A percentile compares a stretch with the other conserved stretches of the same genome.
phyloP scores from a whole-genome alignment of 2,797 vertebrate species.

The Chelon auratus region DNA sequence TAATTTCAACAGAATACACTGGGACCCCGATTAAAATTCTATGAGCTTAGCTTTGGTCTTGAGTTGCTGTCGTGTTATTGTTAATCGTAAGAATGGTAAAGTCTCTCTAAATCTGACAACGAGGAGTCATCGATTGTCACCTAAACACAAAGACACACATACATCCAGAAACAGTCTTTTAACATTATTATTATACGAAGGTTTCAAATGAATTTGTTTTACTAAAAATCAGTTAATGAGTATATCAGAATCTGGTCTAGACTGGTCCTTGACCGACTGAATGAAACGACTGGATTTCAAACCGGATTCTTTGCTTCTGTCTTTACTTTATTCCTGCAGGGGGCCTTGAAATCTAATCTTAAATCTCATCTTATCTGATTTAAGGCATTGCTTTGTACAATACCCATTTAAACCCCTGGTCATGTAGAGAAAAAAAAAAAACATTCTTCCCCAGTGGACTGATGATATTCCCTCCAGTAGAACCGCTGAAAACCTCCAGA shows the following conservation, averaged over 20 bases:
- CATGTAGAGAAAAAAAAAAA: constrained; percentile 40
- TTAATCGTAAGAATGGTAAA: constrained; percentile 32
- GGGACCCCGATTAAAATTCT: constrained; percentile 46
- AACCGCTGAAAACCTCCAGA: constrained; percentile 27
- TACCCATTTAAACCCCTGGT: constrained; percentile 28
- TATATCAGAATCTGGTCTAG: neutral
- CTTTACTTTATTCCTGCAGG: constrained; percentile 20
- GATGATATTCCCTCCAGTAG: constrained; percentile 24
- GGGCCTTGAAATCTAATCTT: constrained; percentile 31
- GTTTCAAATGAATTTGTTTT: neutral
- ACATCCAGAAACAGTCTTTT: neutral
- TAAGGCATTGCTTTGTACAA: constrained; percentile 30
- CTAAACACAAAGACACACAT: constrained; percentile 15
- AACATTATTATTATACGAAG: neutral
- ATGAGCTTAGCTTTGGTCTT: constrained; percentile 40
- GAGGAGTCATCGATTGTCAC: constrained; percentile 10
- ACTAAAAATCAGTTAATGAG: neutral
- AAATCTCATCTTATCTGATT: constrained; percentile 17
- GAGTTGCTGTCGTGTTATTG: constrained; percentile 14
- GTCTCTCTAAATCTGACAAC: constrained; percentile 15
- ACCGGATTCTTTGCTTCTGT: no score
- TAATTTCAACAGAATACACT: constrained; percentile 50
- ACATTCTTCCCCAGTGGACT: constrained; percentile 5
- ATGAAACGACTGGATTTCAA: no score
- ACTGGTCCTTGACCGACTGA: no score